Evolutionary conservation across 2,797 vertebrate genomes (phyloP).

Genomic region (Xyrichtys novacula): DNA sequence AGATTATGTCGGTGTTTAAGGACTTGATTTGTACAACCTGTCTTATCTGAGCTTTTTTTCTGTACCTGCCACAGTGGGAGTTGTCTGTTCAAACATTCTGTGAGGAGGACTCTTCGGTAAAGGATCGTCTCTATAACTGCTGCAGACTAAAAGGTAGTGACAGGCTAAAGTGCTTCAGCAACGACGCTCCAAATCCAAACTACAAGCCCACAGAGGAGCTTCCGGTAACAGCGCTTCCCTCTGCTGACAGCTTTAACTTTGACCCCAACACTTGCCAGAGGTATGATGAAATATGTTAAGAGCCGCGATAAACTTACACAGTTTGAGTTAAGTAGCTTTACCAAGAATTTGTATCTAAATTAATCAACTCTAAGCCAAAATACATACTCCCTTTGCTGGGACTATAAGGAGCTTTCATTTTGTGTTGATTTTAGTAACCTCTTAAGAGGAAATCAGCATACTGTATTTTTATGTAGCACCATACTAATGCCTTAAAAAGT

Average conservation of each 20-base stretch:
- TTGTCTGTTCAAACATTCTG: conserved; percentile 74
- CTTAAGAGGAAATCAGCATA: too few species aligned
- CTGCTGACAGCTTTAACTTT: conserved; percentile 66
- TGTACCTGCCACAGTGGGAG: conserved; percentile 77
- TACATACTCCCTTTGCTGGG: too few species aligned
- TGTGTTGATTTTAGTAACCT: too few species aligned
- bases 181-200: conserved; percentile 50
- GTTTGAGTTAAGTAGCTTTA: neutral
- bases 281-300: conserved; percentile 48
- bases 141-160: conserved; percentile 41
- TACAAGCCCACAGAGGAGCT: conserved; percentile 65
- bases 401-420: too few species aligned
- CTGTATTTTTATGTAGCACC: too few species aligned
- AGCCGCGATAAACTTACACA: neutral
- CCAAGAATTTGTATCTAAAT: neutral
- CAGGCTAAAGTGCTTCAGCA: conserved; percentile 76
- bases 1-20: conserved; percentile 15
- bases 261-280: conserved; percentile 65
- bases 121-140: conserved; percentile 72
- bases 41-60: conserved; percentile 19
- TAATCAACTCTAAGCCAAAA: too few species aligned
- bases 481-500: too few species aligned
- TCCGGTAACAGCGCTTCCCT: conserved; percentile 7
- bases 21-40: conserved; percentile 9
- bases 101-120: conserved; percentile 51